Conservation (phyloP, 2,113 vertebrate genomes). For the Pantherophis guttatus region DNA sequence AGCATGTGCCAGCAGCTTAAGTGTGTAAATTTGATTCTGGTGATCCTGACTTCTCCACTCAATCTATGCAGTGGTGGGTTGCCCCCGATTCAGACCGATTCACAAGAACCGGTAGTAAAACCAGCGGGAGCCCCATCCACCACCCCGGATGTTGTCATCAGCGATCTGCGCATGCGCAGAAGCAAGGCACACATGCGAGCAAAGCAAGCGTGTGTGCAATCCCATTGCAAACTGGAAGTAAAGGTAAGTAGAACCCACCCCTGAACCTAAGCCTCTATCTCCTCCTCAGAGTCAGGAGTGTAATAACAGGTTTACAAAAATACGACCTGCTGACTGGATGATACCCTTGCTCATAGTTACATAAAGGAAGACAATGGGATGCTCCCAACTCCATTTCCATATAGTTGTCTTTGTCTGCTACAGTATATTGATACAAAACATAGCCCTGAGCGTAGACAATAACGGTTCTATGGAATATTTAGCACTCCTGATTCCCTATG, state of each 20-base stretch:
- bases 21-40: not conserved
- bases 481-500: not conserved
- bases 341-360: not conserved
- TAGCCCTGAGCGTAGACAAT: not conserved
- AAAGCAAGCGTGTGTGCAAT: too few relatives aligned
- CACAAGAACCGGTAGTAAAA: too few relatives aligned
- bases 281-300: not conserved
- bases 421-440: not conserved
- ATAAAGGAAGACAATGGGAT: not conserved
- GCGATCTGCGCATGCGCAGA: too few relatives aligned
- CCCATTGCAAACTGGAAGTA: too few relatives aligned
- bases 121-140: too few relatives aligned
- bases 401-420: not conserved
- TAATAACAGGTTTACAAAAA: not conserved
- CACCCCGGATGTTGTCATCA: too few relatives aligned
- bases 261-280: not conserved
- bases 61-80: too few relatives aligned
- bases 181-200: too few relatives aligned
- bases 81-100: too few relatives aligned
- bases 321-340: not conserved
- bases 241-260: too few relatives aligned
- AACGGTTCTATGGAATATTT: not conserved
- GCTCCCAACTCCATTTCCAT: not conserved
- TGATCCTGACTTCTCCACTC: not conserved
- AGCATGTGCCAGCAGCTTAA: not conserved